Evolutionary conservation across 2,113 vertebrate species (phyloP).

Genomic region (Centropristis striata): DNA sequence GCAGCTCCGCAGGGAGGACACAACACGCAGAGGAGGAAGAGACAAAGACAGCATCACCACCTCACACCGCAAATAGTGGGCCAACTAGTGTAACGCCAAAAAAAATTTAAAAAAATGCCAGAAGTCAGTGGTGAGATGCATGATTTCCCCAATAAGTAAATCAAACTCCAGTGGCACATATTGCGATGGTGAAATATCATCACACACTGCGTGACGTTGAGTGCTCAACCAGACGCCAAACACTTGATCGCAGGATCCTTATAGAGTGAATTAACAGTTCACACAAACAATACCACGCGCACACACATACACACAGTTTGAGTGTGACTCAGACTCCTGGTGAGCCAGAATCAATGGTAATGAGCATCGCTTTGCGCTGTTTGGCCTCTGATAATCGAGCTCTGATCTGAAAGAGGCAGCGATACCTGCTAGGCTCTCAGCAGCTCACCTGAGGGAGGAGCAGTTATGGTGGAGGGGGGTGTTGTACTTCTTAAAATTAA

Average conservation of each 20-base stretch:
- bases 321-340: conserved; percentile 40
- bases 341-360: conserved; percentile 68
- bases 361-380: conserved; percentile 55
- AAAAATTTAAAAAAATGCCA: conserved; percentile 33
- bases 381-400: conserved; percentile 64
- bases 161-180: conserved; percentile 9
- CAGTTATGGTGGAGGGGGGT: not conserved
- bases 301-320: conserved; percentile 11
- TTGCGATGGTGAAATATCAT: not conserved
- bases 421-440: conserved; percentile 27
- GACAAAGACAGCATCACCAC: conserved; percentile 31
- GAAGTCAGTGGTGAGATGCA: conserved; percentile 5
- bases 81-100: conserved; percentile 19
- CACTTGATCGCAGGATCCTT: conserved; percentile 22
- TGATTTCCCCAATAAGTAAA: conserved; percentile 4
- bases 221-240: not conserved
- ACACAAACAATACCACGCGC: conserved; percentile 19
- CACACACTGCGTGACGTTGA: conserved; percentile 13
- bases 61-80: conserved; percentile 6
- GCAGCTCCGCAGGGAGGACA: conserved; percentile 60
- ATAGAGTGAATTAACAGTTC: conserved; percentile 25
- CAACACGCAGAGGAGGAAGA: conserved; percentile 60
- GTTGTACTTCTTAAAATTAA: not conserved
- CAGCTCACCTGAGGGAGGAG: conserved; percentile 39
- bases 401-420: conserved; percentile 42